Evolutionary conservation across 2,113 vertebrate species (phyloP).

Genomic region (Hoplias malabaricus): DNA sequence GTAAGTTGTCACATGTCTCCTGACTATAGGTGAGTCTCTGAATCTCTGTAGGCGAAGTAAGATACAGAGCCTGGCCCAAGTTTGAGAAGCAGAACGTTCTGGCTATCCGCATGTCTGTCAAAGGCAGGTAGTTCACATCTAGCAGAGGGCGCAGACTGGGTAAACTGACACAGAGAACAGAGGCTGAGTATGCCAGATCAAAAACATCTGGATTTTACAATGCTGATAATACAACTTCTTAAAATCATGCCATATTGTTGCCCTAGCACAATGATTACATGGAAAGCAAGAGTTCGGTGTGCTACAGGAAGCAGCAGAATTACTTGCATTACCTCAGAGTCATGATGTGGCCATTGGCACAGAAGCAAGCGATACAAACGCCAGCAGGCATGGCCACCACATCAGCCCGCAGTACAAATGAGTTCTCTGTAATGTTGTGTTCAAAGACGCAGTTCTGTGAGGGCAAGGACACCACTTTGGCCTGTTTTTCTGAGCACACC

Average conservation of each 20-base stretch:
- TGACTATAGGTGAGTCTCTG: conserved; percentile 98
- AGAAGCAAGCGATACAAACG: conserved; percentile 94
- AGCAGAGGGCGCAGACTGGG: conserved; percentile 93
- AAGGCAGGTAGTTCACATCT: conserved; percentile 97
- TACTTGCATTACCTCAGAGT: conserved; percentile 83
- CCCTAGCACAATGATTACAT: not conserved
- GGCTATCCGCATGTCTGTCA: conserved; percentile 99
- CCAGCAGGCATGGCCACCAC: conserved; percentile 85
- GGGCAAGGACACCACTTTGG: conserved; percentile 92
- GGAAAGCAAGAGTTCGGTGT: not conserved
- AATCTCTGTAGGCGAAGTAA: conserved; percentile 96
- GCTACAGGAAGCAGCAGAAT: not conserved
- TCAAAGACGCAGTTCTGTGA: conserved; percentile 89
- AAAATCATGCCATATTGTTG: not conserved
- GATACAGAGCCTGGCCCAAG: conserved; percentile 96
- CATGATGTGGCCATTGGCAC: conserved; percentile 98
- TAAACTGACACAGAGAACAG: conserved; percentile 75
- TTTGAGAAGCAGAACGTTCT: conserved; percentile 99
- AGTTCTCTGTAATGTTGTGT: conserved; percentile 96
- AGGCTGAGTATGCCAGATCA: conserved; percentile 14
- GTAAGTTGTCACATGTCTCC: conserved; percentile 97
- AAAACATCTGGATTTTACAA: not conserved
- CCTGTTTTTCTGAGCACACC: conserved; percentile 97
- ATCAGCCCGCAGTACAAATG: conserved; percentile 93
- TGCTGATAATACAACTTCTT: not conserved